A percentile compares a stretch with the other conserved stretches of the same genome.
phyloP scores from a whole-genome alignment of 2,797 vertebrate genomes.

The Tangara arthus region DNA sequence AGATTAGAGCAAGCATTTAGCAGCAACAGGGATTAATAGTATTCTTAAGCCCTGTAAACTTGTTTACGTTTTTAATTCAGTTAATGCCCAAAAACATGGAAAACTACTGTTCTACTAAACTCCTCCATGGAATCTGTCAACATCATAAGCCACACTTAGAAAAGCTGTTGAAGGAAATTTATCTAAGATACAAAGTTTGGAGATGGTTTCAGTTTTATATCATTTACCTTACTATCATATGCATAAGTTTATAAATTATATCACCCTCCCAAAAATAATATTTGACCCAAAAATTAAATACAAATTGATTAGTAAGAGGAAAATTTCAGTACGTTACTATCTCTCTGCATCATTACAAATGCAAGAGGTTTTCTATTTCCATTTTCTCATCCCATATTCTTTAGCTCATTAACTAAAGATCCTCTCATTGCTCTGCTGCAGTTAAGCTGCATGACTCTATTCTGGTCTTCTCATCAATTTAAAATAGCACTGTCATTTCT shows the following conservation, averaged over 20 bases:
- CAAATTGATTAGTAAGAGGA: neutral
- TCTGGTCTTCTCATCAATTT: neutral
- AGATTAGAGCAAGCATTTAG: neutral
- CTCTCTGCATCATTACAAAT: neutral
- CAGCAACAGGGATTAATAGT: neutral
- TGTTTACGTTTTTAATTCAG: neutral
- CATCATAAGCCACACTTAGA: neutral
- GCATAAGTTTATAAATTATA: neutral
- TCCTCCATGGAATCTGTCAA: neutral
- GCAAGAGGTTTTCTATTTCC: neutral
- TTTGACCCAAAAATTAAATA: neutral
- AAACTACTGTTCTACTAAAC: neutral
- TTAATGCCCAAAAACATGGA: neutral
- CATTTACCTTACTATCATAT: neutral
- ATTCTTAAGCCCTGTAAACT: neutral
- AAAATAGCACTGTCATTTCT: neutral
- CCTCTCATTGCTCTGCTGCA: neutral
- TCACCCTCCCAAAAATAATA: neutral
- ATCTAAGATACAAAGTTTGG: neutral
- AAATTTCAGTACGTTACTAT: neutral
- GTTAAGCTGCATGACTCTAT: neutral
- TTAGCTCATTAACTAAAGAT: neutral
- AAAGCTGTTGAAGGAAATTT: neutral
- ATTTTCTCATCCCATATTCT: neutral
- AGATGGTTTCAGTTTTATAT: neutral